These are phyloP conservation scores for Agelas oroides DNA, from an alignment of 37 sponge, comb jelly and placozoan species.

Conservation along the genomic window DNA sequence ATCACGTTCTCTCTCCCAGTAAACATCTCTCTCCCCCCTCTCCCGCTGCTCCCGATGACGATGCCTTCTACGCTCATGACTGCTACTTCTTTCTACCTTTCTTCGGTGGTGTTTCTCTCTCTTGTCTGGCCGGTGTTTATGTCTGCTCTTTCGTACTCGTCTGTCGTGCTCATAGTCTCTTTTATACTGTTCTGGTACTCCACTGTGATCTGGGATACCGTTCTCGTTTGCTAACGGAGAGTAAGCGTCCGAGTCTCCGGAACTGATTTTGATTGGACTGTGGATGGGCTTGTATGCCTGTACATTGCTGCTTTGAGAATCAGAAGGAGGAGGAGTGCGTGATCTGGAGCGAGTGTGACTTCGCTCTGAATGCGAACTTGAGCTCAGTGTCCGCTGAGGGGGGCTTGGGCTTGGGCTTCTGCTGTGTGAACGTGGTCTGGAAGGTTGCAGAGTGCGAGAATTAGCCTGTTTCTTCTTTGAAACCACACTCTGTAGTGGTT, in stretches of 20 bases:
- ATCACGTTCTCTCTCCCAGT: background rate
- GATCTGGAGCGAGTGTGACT: conserved; percentile 9
- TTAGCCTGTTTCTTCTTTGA: too few relatives aligned
- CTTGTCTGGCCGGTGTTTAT: background rate
- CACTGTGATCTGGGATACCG: conserved; percentile 12
- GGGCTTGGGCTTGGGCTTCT: background rate
- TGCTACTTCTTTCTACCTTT: background rate
- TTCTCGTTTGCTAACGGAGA: conserved; percentile 15
- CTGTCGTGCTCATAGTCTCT: conserved; percentile 13
- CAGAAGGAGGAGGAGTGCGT: background rate
- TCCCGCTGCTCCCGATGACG: conserved; percentile 6
- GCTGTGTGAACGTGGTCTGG: background rate
- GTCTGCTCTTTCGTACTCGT: background rate
- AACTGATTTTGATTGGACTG: conserved; percentile 44
- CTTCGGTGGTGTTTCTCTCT: conserved; percentile 20
- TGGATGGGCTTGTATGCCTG: conserved; percentile 39
- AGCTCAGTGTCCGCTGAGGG: background rate
- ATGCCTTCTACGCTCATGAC: background rate
- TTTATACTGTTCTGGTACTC: conserved; percentile 25
- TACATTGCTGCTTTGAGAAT: background rate
- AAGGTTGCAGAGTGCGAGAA: background rate
- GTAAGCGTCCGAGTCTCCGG: conserved; percentile 11
- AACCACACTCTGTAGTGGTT: too few relatives aligned
- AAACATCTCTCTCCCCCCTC: conserved; percentile 1
- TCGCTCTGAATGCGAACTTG: background rate